phyloP scores from a whole-genome alignment of 2,113 vertebrate species.

The Chaenogobius annularis region DNA sequence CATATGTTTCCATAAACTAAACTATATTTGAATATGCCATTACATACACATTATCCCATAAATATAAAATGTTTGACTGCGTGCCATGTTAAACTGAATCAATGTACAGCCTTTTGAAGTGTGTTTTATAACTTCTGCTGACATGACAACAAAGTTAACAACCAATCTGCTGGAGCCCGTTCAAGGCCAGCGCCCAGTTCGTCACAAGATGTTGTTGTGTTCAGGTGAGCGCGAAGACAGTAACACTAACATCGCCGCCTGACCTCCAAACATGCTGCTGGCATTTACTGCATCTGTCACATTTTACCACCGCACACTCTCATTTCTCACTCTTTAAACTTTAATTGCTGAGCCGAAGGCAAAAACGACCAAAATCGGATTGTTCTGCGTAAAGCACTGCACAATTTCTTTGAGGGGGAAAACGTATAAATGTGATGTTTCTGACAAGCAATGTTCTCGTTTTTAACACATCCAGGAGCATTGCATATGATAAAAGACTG shows the following conservation, averaged over 20 bases:
- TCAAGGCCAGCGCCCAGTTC: slow-evolving; percentile 5
- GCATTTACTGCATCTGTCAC: slow-evolving; percentile 7
- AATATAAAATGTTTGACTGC: not conserved
- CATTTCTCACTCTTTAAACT: not conserved
- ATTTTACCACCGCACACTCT: not conserved
- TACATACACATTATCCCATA: not conserved
- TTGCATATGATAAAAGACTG: too few relatives aligned
- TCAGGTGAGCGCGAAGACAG: not conserved
- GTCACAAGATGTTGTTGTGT: not conserved
- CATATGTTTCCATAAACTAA: not conserved
- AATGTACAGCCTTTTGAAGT: not conserved
- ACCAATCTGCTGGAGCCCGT: not conserved
- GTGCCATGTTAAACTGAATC: not conserved
- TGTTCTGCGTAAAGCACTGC: too few relatives aligned
- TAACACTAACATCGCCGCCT: not conserved
- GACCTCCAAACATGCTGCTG: not conserved
- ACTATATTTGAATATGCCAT: not conserved
- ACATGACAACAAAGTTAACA: not conserved
- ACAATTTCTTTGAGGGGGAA: too few relatives aligned
- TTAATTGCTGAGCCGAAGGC: not conserved
- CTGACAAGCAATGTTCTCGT: too few relatives aligned
- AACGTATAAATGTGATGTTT: too few relatives aligned
- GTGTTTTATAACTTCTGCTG: slow-evolving; percentile 1
- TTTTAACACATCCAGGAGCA: too few relatives aligned
- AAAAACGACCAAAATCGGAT: not conserved